phyloP scores from a whole-genome alignment of 2,113 vertebrate genomes.

The Argyrosomus japonicus region DNA sequence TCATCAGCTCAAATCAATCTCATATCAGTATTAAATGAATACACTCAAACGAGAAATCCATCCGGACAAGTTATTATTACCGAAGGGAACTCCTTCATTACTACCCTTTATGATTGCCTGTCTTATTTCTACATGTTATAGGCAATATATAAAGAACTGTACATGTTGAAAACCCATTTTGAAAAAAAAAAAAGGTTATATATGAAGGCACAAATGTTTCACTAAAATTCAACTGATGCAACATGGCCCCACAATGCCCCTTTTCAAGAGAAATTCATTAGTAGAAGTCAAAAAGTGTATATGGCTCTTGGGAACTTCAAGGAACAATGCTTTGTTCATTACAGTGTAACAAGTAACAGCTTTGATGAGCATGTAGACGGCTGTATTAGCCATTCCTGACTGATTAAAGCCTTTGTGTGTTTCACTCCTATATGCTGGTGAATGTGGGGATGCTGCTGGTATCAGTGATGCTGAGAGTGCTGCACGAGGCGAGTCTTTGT shows the following conservation, averaged over 20 bases:
- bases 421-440: constrained; percentile 18
- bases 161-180: background rate
- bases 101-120: constrained; percentile 30
- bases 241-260: background rate
- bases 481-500: constrained; percentile 73
- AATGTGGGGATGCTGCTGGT: constrained; percentile 53
- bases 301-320: background rate
- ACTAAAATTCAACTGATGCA: background rate
- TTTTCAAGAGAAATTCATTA: constrained; percentile 7
- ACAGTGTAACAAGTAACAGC: constrained; percentile 5
- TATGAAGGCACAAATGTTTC: constrained; percentile 5
- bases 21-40: constrained; percentile 62
- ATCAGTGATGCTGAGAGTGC: constrained; percentile 65
- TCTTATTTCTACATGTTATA: constrained; percentile 1
- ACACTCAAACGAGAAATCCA: constrained; percentile 38
- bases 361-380: background rate
- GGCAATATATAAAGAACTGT: background rate
- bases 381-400: constrained; percentile 8
- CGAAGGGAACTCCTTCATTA: constrained; percentile 54
- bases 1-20: constrained; percentile 69
- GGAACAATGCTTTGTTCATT: background rate
- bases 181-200: background rate
- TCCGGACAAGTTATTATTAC: constrained; percentile 51
- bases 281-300: constrained; percentile 7
- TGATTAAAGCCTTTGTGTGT: constrained; percentile 21